Conservation (phyloP, 1,140 invertebrate species). For the Temnothorax nylanderi region DNA sequence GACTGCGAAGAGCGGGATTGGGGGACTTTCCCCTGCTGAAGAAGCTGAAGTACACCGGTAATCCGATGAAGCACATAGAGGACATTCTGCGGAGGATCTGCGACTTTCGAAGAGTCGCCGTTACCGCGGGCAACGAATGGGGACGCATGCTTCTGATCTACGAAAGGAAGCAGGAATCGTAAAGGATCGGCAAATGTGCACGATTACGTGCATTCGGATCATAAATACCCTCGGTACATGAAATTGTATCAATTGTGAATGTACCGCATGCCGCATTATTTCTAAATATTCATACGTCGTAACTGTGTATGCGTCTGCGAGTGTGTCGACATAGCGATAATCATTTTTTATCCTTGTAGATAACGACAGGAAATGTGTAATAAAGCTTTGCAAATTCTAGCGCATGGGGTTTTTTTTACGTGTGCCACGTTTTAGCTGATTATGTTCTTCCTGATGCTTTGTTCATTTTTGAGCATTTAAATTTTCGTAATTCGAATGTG, state of each 20-base stretch:
- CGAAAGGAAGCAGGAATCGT: slow-evolving; percentile 52
- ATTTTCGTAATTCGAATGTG: background rate
- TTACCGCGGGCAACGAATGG: slow-evolving; percentile 88
- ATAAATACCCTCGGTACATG: background rate
- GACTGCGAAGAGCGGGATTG: slow-evolving; percentile 88
- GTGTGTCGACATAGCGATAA: background rate
- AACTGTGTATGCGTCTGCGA: background rate
- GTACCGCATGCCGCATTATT: background rate
- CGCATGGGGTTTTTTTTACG: background rate
- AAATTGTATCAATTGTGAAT: background rate
- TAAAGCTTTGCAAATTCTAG: background rate
- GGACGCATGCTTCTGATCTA: slow-evolving; percentile 88
- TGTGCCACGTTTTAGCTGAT: background rate
- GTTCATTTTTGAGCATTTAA: background rate
- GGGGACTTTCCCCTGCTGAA: slow-evolving; percentile 87
- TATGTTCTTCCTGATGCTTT: background rate
- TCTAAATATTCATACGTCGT: background rate
- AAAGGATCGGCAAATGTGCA: background rate
- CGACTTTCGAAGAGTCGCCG: slow-evolving; percentile 86
- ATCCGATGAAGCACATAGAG: slow-evolving; percentile 88
- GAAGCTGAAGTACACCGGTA: slow-evolving; percentile 86
- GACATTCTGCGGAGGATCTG: slow-evolving; percentile 85
- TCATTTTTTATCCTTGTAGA: background rate
- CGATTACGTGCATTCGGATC: background rate
- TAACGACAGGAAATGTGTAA: background rate